Evolutionary conservation across 1,140 invertebrate genomes (phyloP).

Genomic region (Drosophila sproati): DNA sequence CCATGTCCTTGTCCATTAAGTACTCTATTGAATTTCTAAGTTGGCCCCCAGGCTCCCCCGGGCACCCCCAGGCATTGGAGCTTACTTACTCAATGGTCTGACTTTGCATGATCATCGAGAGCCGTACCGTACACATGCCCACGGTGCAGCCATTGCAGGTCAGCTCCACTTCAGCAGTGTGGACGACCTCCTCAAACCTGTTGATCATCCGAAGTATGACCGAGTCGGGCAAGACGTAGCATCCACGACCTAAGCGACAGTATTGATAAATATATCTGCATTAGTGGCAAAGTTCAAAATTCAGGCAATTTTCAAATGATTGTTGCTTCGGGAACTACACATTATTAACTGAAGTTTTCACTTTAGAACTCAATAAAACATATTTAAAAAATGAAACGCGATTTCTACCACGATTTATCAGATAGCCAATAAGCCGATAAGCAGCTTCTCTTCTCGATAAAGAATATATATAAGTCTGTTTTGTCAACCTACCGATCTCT

Average conservation of each 20-base stretch:
- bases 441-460: no score
- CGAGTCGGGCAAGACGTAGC: constrained; percentile 46
- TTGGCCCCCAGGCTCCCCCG: constrained; percentile 34
- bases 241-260: constrained; percentile 47
- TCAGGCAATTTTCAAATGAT: no score
- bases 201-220: constrained; percentile 43
- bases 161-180: constrained; percentile 61
- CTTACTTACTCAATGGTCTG: constrained; percentile 63
- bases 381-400: no score
- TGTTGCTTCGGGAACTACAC: no score
- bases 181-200: constrained; percentile 20
- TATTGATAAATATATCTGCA: neutral
- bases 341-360: no score
- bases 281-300: neutral
- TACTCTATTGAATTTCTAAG: constrained; percentile 71
- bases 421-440: no score
- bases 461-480: neutral
- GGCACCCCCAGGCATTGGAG: constrained; percentile 12
- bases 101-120: constrained; percentile 57
- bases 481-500: constrained; percentile 52
- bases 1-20: constrained; percentile 43
- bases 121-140: constrained; percentile 49
- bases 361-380: no score
- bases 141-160: constrained; percentile 67
- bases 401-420: neutral